Conservation (phyloP, 1,140 invertebrate genomes). For the Potamilus streckersoni region DNA sequence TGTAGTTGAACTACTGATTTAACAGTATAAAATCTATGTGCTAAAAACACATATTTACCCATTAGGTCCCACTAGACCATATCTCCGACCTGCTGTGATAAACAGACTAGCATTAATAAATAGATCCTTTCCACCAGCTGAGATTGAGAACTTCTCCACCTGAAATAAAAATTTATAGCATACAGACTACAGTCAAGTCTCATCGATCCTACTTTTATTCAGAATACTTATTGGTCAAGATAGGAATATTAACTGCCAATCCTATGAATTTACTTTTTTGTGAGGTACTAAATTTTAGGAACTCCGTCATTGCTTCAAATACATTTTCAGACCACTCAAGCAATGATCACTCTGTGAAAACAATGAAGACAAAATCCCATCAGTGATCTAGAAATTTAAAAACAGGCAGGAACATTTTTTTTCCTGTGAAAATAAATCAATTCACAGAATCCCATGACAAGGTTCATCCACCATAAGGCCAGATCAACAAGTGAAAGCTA, state of each 20-base stretch:
- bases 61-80: conserved; percentile 98
- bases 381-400: no score
- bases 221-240: background rate
- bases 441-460: no score
- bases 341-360: no score
- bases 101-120: conserved; percentile 96
- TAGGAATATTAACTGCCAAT: background rate
- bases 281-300: no score
- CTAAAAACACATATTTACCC: conserved; percentile 74
- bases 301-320: no score
- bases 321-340: no score
- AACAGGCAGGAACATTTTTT: no score
- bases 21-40: background rate
- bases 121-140: conserved; percentile 96
- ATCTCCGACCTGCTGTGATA: conserved; percentile 93
- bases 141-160: conserved; percentile 96
- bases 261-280: no score
- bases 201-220: background rate
- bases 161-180: conserved; percentile 47
- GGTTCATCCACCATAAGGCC: no score
- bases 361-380: no score
- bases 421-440: no score
- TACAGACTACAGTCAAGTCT: background rate
- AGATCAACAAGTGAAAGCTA: no score
- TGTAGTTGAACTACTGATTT: background rate